Percentiles rank a stretch among this genome's conserved stretches.
phyloP scores from a whole-genome alignment of 2,888 invertebrate species.

The Acanthosepion pharaonis region DNA sequence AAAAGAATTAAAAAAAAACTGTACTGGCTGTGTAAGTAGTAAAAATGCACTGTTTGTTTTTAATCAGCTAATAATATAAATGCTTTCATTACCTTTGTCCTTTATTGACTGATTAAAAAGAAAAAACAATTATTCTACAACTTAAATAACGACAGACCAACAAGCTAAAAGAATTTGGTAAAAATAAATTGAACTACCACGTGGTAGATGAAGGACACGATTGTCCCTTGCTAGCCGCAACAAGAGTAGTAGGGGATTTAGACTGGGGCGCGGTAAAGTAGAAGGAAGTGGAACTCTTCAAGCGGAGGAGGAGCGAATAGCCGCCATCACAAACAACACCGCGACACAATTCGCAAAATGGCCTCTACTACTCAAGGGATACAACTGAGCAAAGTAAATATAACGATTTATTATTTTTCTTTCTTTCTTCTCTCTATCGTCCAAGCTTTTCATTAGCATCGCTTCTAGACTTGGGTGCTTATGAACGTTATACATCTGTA shows the following conservation, averaged over 20 bases:
- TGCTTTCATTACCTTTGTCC: too few species aligned
- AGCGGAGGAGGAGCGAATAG: not conserved
- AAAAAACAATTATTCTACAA: not conserved
- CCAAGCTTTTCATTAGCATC: not conserved
- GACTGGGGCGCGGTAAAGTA: not conserved
- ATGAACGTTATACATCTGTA: not conserved
- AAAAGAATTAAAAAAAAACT: too few species aligned
- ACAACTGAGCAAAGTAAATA: slow-evolving; percentile 43
- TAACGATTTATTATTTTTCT: not conserved
- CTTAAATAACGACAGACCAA: too few species aligned
- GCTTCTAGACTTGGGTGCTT: not conserved
- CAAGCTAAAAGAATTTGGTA: not conserved
- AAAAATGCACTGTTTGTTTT: too few species aligned
- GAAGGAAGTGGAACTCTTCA: not conserved
- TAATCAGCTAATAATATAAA: too few species aligned
- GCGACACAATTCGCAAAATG: not conserved
- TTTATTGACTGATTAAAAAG: too few species aligned
- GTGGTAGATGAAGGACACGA: not conserved
- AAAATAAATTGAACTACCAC: not conserved
- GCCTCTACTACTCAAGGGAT: slow-evolving; percentile 41
- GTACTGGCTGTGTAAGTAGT: too few species aligned
- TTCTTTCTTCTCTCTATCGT: not conserved
- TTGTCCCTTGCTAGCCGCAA: not conserved
- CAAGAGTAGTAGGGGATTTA: not conserved
- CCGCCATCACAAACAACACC: not conserved